Base-by-base conservation (phyloP, 37 sponge, comb jelly and placozoan species). In the Petrosia ficiformis region DNA sequence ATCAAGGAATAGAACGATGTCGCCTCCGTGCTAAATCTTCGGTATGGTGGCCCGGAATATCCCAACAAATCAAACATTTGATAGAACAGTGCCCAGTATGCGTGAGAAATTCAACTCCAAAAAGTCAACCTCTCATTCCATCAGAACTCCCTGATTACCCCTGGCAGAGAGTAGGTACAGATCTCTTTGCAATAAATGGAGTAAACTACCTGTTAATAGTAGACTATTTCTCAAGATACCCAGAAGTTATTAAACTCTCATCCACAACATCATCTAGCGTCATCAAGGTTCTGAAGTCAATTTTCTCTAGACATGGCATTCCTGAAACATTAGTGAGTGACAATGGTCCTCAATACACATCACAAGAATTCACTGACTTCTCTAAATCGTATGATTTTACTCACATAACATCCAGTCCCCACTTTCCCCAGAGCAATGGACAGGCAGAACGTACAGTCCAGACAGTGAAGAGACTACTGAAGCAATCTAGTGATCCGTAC, bases 281-380 rank as follows among this genome's bases (percentile, higher is more conserved):
- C 6, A 76, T 76, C 24, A 59, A 26, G 33, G 76, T 41, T 35
- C 19, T 61, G 34, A 58, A 59, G 39, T 60, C 65, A 36, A 30
- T 76, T 4, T 76, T 76, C 26, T 59, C 65, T 60, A n/a, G 64
- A 32, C 39, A 70, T 70, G 71, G 80, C 34, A 79, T 79, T 8
- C 80, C 80, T 3, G 59, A 69, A 56, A 29, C n/a, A n/a, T n/a
- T n/a, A n/a, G 26, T 60, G 39, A 61, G 65, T 59, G 76, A 76
- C 65, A 76, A 59, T 32, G 76, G 76, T 11, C 76, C 76, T n/a
- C 76, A 76, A 65, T 76, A 38, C 61, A 37, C 63, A n/a, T 76
- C 65, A 39, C 25, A 34, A 16, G 76, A 76, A 37, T 39, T 61
- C 24, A 40, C 25, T 30, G 56, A 77, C 29, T 77, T 77, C 67